Base-by-base conservation (phyloP, 2,113 vertebrate species). In the Garra rufa region DNA sequence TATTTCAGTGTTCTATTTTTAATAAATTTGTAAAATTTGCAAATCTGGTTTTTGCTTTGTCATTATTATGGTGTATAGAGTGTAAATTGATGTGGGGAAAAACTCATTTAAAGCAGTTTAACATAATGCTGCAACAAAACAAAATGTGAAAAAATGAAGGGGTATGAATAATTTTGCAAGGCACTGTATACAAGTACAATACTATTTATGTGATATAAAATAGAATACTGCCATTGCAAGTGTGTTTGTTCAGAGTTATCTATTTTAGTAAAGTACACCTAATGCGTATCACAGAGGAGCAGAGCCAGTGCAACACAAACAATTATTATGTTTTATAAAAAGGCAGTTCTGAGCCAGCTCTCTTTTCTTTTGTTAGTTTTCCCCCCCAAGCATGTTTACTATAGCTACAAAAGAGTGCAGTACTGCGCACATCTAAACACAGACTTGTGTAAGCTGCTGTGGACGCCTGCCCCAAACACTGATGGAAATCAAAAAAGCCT, bases 401-500 rank as follows among this genome's bases (percentile, higher is more conserved):
- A 77, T 38, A 13, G 73, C 43, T 76, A 84, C 82, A 76, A 77
- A 77, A 76, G 71, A 52, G 28, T 70, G 28, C 80, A 55, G 65
- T 70, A 82, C 44, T 67, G 24, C 59, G 30, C 80, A 70, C 80
- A 70, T 70, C 28, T 82, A 82, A 82, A 71, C 48, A n/a, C 30
- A 82, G 80, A 34, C 80, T 82, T 38, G 80, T 82, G 46, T 26
- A 82, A 82, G 80, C 79, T 70, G 46, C 77, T 65, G 77, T 21
- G 59, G 77, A 80, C 59, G 41, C 77, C 57, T 48, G 79, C 28
- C 28, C 46, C 79, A 50, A 82, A 82, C 80, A 28, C 65, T 21
- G 61, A 81, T 55, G 65, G 34, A 82, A 82, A 69, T 69, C 80
- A 82, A 75, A 75, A 80, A 80, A 82, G 80, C 80, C 80, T 70